Conservation (phyloP, 2,113 vertebrate species). For the Seriola rivoliana region DNA sequence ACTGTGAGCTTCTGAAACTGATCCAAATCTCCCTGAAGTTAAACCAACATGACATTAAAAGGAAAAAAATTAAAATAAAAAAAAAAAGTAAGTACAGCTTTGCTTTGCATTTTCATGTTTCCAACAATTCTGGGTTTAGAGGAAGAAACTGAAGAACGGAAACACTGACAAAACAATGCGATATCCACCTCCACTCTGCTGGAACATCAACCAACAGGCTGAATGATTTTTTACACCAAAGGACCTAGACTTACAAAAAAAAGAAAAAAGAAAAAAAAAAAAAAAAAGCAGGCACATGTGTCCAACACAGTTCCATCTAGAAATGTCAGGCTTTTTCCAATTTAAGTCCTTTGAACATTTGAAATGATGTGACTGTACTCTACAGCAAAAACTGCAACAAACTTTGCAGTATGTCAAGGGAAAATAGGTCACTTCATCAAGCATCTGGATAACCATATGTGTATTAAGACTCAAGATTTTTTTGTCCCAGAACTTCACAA, state of each 20-base stretch:
- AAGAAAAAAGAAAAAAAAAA: neutral
- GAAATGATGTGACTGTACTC: neutral
- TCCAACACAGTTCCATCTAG: constrained; percentile 14
- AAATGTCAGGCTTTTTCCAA: neutral
- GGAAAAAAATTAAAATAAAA: constrained; percentile 11
- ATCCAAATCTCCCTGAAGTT: constrained; percentile 71
- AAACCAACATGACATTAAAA: constrained; percentile 41
- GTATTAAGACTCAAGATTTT: constrained; percentile 38
- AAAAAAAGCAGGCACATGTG: constrained; percentile 21
- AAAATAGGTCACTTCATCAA: neutral
- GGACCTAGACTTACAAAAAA: neutral
- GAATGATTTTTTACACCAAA: constrained; percentile 17
- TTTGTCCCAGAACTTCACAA: neutral
- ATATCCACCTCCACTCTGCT: constrained; percentile 13
- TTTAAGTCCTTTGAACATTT: neutral
- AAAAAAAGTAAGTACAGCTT: constrained; percentile 41
- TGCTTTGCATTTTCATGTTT: constrained; percentile 33
- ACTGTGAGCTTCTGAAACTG: constrained; percentile 46
- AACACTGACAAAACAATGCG: constrained; percentile 40
- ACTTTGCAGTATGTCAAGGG: neutral
- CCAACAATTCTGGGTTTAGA: constrained; percentile 38
- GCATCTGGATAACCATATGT: neutral
- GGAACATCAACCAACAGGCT: constrained; percentile 18
- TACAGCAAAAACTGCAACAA: neutral
- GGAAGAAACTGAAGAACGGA: constrained; percentile 45